Evolutionary conservation across 2,888 invertebrate species (phyloP), one percentile per base, ranked within the genome.

Genomic region (Xanthorhoe spadicearia): DNA sequence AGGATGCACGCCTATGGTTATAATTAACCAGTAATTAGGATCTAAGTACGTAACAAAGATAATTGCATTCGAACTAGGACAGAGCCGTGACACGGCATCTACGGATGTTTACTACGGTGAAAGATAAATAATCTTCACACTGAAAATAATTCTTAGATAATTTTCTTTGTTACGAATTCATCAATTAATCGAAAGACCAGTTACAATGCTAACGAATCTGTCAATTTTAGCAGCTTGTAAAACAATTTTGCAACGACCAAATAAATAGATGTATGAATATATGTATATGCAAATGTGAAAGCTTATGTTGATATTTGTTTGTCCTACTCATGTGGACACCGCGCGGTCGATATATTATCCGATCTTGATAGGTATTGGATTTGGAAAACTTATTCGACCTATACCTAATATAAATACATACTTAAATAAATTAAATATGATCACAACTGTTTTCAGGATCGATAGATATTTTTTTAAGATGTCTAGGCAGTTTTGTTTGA

Each of bases 1-100:
- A 68, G 68, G 56, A 67, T 67, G 60, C 46, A 32, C 49, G 23
- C 46, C 51, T 35, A 13, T 59, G 28, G 15, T 62, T 59, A 52
- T 65, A 60, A 63, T 60, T 48, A 67, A 28, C 48, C 32, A 13
- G 43, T 63, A 52, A 60, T 52, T 62, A 62, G 48, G 59, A 63
- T 9, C 48, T 59, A 13, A 51, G 59, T 52, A 52, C 19, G 59
- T 49, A 54, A 61, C 51, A 48, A 15, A 57, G 38, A 32, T 35
- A 23, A 51, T 48, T 54, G 38, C 23, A 51, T 52, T 19, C 17
- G 5, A 61, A 56, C 18, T 57, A 61, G 61, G 53, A 61, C 49
- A n/a, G 48, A 61, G 49, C n/a, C 55, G 55, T 48, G 48, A 48
- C 15, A 15, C 48, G 48, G 17, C 17, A 48, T 17, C 48, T 15